Conservation (phyloP, 2,888 invertebrate genomes). For the Heliconius ismenius region DNA sequence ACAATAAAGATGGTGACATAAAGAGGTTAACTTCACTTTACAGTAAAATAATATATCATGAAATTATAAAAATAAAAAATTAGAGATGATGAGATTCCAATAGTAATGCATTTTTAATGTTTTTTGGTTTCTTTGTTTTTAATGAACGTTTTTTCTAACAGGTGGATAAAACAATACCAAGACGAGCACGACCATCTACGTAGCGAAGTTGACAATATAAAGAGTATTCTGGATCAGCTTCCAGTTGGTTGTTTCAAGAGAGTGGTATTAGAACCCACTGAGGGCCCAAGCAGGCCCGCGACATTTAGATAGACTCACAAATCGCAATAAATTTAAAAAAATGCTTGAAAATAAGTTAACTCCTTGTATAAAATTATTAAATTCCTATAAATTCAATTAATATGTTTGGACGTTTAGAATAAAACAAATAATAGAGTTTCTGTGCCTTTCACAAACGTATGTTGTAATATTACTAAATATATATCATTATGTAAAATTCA, state of each 20-base stretch:
- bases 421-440: constrained; percentile 1
- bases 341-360: not conserved
- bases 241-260: constrained; percentile 91
- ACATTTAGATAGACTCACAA: constrained; percentile 55
- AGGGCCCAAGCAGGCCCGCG: constrained; percentile 63
- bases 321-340: not conserved
- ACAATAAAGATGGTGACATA: too few relatives aligned
- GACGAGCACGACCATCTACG: constrained; percentile 87
- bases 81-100: too few relatives aligned
- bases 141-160: constrained; percentile 50
- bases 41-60: too few relatives aligned
- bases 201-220: constrained; percentile 91
- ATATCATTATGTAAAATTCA: not conserved
- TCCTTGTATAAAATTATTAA: not conserved
- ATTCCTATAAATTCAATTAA: not conserved
- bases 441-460: not conserved
- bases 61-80: too few relatives aligned
- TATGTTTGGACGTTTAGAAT: constrained; percentile 1
- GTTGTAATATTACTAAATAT: not conserved
- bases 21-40: too few relatives aligned
- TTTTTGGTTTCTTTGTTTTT: not conserved
- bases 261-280: constrained; percentile 87
- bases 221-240: constrained; percentile 89
- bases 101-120: too few relatives aligned
- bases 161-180: constrained; percentile 90